phyloP scores from a whole-genome alignment of 1,140 invertebrate species.

The Papilio helenus region DNA sequence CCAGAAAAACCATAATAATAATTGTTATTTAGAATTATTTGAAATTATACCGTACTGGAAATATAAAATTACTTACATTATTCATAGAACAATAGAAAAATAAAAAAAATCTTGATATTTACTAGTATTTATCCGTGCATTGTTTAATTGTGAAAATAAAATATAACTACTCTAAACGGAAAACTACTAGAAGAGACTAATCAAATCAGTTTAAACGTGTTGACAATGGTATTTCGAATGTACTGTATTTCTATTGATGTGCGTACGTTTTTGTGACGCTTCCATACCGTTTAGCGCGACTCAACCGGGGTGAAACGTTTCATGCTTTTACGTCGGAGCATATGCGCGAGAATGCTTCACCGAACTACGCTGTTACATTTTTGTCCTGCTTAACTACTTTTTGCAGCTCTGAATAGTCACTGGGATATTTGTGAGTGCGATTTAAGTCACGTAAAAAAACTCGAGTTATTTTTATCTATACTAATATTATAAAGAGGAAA shows the following conservation, averaged over 20 bases:
- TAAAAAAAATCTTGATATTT: too few species aligned
- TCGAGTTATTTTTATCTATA: neutral
- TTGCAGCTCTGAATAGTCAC: conserved; percentile 21
- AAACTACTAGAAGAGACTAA: neutral
- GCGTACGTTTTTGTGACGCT: conserved; percentile 22
- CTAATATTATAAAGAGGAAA: too few species aligned
- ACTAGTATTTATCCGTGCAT: too few species aligned
- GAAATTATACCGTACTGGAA: too few species aligned
- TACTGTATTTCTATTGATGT: neutral
- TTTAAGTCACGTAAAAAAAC: neutral
- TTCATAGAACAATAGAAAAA: too few species aligned
- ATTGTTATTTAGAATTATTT: too few species aligned
- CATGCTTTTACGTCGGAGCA: conserved; percentile 34
- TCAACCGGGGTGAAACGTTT: conserved; percentile 33
- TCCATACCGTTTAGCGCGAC: conserved; percentile 26
- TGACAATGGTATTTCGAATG: neutral
- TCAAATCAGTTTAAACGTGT: neutral
- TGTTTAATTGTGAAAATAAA: too few species aligned
- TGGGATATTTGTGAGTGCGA: conserved; percentile 1
- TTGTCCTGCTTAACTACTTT: conserved; percentile 32
- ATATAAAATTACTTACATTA: too few species aligned
- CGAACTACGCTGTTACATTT: conserved; percentile 20
- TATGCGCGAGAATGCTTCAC: conserved; percentile 25
- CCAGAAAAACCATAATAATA: too few species aligned
- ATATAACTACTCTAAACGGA: too few species aligned